Evolutionary conservation across 2,113 vertebrate genomes (phyloP), one percentile per base, ranked within the genome.

Genomic region (Athene cunicularia): DNA sequence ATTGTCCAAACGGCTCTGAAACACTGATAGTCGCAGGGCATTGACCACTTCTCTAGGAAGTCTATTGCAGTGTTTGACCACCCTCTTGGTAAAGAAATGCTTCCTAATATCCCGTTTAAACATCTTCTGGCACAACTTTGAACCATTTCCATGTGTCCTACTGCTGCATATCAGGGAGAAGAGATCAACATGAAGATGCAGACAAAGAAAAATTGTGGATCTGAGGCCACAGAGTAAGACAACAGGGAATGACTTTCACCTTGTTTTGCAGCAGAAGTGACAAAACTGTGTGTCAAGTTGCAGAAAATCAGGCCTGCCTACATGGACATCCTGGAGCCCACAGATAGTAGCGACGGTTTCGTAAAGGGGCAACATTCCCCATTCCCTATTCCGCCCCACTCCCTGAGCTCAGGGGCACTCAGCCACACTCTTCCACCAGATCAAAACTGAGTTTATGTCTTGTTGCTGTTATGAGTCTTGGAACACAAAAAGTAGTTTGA

Each of bases 341-440:
- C 12, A 59, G 50, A 37, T 1, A 0, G 11, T 3, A 43, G 23
- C 0, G 0, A 10, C 12, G 14, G 20, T 22, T 24, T 4, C 72
- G 8, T 11, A 19, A 45, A 37, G 41, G 45, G 28, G 4, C 18
- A 43, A 10, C 8, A 11, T 49, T 66, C 32, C 35, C 27, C 16
- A 5, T 64, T 87, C 39, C 28, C 20, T 6, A 5, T 11, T 56
- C 23, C 43, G n/a, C 8, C 39, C 35, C 4, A 4, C 14, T 58
- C 5, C 20, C 27, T 0, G 1, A 7, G 8, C 32, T 66, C 33
- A 53, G 39, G 20, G 39, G 19, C 1, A 2, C 52, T 49, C 1
- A 2, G 14, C 37, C 23, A 49, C 3, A 9, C 13, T 49, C 13
- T 60, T 37, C 30, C 9, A 39, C 6, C 24, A 47, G 14, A 43